Conservation (phyloP, 1,140 invertebrate genomes). For the Periplaneta americana region DNA sequence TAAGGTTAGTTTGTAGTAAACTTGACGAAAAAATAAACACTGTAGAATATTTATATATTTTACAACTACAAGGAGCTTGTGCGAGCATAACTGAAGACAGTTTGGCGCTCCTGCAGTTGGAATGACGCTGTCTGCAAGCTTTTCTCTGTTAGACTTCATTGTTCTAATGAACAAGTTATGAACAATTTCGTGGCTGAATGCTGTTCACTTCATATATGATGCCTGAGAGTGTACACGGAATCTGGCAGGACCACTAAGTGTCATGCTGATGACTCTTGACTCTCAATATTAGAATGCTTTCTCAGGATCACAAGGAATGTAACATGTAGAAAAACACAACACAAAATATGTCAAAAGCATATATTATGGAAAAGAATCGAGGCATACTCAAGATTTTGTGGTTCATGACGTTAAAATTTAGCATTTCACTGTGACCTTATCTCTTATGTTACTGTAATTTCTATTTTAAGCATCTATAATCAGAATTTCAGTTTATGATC, state of each 20-base stretch:
- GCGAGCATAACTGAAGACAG: not conserved
- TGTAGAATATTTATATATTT: not conserved
- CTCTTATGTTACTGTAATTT: no score
- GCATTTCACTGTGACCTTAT: no score
- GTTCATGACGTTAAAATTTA: no score
- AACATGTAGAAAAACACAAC: not conserved
- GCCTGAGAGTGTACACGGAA: not conserved
- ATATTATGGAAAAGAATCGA: no score
- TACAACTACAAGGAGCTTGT: not conserved
- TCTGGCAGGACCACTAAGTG: not conserved
- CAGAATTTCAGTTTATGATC: no score
- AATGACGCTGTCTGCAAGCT: not conserved
- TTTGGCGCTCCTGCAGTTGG: not conserved
- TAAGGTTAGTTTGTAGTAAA: not conserved
- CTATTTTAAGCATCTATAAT: no score
- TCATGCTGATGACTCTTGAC: not conserved
- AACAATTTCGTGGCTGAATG: not conserved
- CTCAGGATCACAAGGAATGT: not conserved
- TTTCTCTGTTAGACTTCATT: not conserved
- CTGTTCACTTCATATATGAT: not conserved
- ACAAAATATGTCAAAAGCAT: no score
- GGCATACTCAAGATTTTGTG: no score
- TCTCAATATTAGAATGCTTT: not conserved
- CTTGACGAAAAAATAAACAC: not conserved
- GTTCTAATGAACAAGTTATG: not conserved